phyloP scores from a whole-genome alignment of 2,113 vertebrate species.

The Paracanthobrama guichenoti region DNA sequence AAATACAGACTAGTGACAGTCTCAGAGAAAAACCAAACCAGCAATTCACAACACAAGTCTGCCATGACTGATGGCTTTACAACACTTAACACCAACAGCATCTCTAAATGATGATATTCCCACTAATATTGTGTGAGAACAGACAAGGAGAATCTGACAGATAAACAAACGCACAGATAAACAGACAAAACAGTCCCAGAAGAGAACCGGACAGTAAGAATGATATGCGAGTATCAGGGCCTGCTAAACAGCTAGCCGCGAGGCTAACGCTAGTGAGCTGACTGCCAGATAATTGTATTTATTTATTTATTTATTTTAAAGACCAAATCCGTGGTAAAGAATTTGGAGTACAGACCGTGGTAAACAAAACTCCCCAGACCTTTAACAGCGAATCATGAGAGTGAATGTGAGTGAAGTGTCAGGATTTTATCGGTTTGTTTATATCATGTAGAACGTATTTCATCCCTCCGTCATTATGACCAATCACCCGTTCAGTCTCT shows the following conservation, averaged over 20 bases:
- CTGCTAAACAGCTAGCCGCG: slow-evolving; percentile 37
- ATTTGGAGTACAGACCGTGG: no score
- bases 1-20: background rate
- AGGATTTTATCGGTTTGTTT: slow-evolving; percentile 41
- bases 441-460: slow-evolving; percentile 8
- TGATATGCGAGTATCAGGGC: slow-evolving; percentile 8
- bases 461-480: slow-evolving; percentile 54
- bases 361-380: background rate
- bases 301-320: slow-evolving; percentile 8
- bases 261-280: slow-evolving; percentile 14
- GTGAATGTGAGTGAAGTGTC: slow-evolving; percentile 6
- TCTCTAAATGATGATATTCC: background rate
- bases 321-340: background rate
- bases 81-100: background rate
- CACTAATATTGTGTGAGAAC: background rate
- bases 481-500: slow-evolving; percentile 42
- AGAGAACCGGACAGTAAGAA: background rate
- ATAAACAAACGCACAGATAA: background rate
- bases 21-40: background rate
- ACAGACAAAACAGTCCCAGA: background rate
- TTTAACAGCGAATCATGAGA: background rate
- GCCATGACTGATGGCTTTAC: background rate
- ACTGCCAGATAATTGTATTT: background rate
- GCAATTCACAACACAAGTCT: background rate
- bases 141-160: background rate